Evolutionary conservation across 2,797 vertebrate species (phyloP).

Genomic region (Lithobates pipiens): DNA sequence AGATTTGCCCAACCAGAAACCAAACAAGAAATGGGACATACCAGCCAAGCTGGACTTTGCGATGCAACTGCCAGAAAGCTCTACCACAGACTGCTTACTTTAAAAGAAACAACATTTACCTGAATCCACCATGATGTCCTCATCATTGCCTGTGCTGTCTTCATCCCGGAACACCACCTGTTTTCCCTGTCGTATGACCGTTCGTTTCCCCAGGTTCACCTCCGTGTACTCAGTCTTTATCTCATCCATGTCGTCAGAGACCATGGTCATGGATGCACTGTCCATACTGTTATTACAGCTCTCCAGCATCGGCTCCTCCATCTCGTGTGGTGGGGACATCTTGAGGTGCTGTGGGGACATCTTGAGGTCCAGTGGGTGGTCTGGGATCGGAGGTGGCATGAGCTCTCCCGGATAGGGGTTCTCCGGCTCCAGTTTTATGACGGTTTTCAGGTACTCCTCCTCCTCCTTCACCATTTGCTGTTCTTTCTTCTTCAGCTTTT

Average conservation of each 20-base stretch:
- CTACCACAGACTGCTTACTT: not conserved
- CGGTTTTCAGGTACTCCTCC: constrained; percentile 71
- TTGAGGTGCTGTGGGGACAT: constrained; percentile 66
- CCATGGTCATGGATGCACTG: constrained; percentile 67
- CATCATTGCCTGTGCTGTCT: constrained; percentile 91
- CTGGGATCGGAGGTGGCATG: constrained; percentile 59
- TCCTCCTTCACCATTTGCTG: constrained; percentile 64
- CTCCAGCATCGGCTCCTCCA: constrained; percentile 73
- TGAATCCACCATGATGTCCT: constrained; percentile 99
- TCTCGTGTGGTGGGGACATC: constrained; percentile 3
- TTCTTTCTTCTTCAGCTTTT: constrained; percentile 85
- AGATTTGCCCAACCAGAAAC: too few species aligned
- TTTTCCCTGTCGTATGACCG: constrained; percentile 93
- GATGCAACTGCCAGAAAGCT: not conserved
- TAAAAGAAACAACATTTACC: constrained; percentile 72
- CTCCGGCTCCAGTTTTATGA: constrained; percentile 86
- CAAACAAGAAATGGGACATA: too few species aligned
- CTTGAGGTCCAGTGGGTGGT: constrained; percentile 72
- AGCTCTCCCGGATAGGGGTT: constrained; percentile 73
- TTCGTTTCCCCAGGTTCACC: constrained; percentile 80
- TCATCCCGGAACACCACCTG: constrained; percentile 97
- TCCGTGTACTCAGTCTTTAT: constrained; percentile 76
- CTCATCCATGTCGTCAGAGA: constrained; percentile 67
- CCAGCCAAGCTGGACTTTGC: too few species aligned
- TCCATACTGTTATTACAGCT: constrained; percentile 70